Conservation (phyloP, 2,113 vertebrate species). For the Seriola rivoliana region DNA sequence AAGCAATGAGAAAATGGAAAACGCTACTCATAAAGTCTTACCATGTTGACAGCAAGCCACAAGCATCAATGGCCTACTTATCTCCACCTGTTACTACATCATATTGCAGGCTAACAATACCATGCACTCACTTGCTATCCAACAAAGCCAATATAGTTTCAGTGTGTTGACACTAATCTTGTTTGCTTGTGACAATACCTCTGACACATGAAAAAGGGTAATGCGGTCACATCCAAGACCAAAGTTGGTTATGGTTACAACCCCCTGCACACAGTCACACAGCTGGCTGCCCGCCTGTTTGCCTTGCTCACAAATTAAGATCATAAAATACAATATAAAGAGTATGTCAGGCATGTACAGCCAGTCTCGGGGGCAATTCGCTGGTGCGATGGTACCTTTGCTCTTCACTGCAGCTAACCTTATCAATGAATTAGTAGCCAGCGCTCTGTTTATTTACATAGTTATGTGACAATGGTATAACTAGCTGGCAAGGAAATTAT, state of each 20-base stretch:
- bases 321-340: neutral
- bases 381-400: constrained; percentile 19
- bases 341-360: neutral
- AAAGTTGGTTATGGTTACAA: neutral
- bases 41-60: neutral
- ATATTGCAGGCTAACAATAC: neutral
- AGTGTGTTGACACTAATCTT: neutral
- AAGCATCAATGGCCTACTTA: constrained; percentile 11
- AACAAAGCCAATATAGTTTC: neutral
- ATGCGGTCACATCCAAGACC: neutral
- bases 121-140: neutral
- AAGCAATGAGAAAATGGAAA: neutral
- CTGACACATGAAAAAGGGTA: neutral
- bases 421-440: constrained; percentile 15
- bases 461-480: neutral
- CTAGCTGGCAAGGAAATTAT: accelerated
- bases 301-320: no score
- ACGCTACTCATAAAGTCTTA: neutral
- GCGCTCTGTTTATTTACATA: neutral
- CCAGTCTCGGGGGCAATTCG: neutral
- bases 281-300: neutral
- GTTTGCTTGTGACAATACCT: neutral
- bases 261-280: neutral
- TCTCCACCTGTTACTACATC: constrained; percentile 16
- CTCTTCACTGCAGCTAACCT: constrained; percentile 1